Evolutionary conservation across 2,888 invertebrate genomes (phyloP).

Genomic region (Athalia circularis): DNA sequence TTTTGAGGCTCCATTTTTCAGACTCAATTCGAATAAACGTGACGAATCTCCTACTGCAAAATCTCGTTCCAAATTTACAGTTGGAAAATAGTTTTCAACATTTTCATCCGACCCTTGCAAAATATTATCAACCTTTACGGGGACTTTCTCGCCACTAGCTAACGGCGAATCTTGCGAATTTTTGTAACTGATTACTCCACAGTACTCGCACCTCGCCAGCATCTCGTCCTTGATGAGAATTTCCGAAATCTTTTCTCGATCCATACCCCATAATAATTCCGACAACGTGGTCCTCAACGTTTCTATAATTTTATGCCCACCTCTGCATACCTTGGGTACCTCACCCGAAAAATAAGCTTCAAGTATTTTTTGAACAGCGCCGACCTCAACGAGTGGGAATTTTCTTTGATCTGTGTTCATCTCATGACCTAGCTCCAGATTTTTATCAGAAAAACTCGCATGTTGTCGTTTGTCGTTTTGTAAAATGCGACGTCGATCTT

Average conservation of each 20-base stretch:
- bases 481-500: not conserved
- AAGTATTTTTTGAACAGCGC: conserved; percentile 21
- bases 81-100: not conserved
- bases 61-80: not conserved
- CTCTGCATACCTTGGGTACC: not conserved
- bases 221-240: conserved; percentile 51
- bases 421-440: not conserved
- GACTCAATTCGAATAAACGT: no score
- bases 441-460: not conserved
- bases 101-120: not conserved
- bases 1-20: not conserved
- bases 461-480: conserved; percentile 17
- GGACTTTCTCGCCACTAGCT: not conserved
- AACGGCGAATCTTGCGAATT: not conserved
- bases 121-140: not conserved
- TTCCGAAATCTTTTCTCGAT: conserved; percentile 50
- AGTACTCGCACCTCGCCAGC: conserved; percentile 58
- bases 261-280: conserved; percentile 41
- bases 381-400: conserved; percentile 24
- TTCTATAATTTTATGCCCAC: not conserved
- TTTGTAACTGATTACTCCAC: conserved; percentile 57
- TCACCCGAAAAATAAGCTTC: not conserved
- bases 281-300: conserved; percentile 51
- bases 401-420: not conserved
- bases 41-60: no score